phyloP scores from a whole-genome alignment of 2,888 invertebrate genomes.

The Rambutsinella grinnellia region DNA sequence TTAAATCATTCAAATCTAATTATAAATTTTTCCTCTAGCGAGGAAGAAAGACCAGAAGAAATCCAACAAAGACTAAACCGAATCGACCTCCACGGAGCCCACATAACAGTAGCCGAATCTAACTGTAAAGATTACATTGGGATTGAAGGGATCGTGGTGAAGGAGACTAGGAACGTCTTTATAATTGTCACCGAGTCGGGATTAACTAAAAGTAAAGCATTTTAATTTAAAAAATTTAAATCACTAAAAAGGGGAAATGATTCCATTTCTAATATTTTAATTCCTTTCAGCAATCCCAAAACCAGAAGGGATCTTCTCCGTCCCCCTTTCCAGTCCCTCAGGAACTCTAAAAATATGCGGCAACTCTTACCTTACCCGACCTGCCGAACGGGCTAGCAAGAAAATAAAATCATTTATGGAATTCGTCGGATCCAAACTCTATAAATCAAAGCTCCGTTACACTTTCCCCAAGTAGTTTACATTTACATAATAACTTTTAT shows the following conservation, averaged over 20 bases:
- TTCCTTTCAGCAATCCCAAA: conserved; percentile 63
- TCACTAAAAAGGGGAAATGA: neutral
- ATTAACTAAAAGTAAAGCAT: conserved; percentile 64
- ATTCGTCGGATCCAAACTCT: conserved; percentile 53
- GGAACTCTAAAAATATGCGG: conserved; percentile 61
- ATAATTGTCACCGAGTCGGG: conserved; percentile 61
- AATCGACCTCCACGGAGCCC: conserved; percentile 65
- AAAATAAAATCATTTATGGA: conserved; percentile 65
- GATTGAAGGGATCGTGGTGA: conserved; percentile 65
- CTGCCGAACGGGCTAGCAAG: conserved; percentile 63
- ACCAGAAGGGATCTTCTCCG: conserved; percentile 57
- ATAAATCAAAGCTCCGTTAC: conserved; percentile 51
- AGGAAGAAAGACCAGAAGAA: conserved; percentile 43
- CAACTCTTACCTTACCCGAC: conserved; percentile 60
- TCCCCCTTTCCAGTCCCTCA: conserved; percentile 49
- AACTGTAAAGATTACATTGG: conserved; percentile 62
- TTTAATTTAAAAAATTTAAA: conserved; percentile 10
- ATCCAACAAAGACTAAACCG: conserved; percentile 64
- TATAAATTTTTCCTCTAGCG: conserved; percentile 19
- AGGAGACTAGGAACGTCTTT: conserved; percentile 66
- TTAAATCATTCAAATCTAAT: neutral
- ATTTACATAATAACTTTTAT: neutral
- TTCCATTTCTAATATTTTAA: neutral
- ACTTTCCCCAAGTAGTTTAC: conserved; percentile 28
- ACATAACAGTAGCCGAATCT: conserved; percentile 59